Evolutionary conservation across 2,888 invertebrate species (phyloP).

Genomic region (Himalopsyche anomala): DNA sequence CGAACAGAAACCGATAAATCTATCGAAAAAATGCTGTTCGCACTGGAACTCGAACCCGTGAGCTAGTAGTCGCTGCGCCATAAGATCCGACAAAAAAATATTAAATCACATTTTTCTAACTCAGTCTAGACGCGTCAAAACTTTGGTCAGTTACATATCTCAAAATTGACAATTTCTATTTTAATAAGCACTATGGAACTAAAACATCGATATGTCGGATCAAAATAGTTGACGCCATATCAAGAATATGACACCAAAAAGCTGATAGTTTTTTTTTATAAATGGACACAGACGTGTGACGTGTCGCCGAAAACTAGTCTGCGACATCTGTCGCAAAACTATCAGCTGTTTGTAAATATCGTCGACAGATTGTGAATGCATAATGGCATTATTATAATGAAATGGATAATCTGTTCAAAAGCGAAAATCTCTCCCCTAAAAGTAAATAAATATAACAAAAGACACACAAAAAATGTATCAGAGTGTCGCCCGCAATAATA

Average conservation of each 20-base stretch:
- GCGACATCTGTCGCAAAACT: neutral
- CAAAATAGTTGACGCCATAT: neutral
- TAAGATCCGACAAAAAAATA: no score
- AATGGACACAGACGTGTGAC: no score
- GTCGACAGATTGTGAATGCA: neutral
- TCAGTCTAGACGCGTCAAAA: no score
- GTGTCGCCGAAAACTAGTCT: neutral
- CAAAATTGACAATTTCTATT: no score
- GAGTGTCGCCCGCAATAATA: constrained; percentile 12
- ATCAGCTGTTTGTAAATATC: neutral
- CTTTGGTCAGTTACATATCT: no score
- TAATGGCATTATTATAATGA: neutral
- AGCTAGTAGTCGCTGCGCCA: no score
- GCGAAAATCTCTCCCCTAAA: neutral
- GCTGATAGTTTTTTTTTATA: neutral
- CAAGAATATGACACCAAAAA: neutral
- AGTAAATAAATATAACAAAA: constrained; percentile 20
- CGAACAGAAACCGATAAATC: no score
- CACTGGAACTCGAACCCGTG: no score
- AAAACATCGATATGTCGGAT: no score
- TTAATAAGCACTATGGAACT: no score
- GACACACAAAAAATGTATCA: neutral
- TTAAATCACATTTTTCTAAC: no score
- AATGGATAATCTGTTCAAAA: neutral
- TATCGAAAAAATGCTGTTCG: no score